Conservation (phyloP, 2,113 vertebrate genomes). For the Scolopax mira region DNA sequence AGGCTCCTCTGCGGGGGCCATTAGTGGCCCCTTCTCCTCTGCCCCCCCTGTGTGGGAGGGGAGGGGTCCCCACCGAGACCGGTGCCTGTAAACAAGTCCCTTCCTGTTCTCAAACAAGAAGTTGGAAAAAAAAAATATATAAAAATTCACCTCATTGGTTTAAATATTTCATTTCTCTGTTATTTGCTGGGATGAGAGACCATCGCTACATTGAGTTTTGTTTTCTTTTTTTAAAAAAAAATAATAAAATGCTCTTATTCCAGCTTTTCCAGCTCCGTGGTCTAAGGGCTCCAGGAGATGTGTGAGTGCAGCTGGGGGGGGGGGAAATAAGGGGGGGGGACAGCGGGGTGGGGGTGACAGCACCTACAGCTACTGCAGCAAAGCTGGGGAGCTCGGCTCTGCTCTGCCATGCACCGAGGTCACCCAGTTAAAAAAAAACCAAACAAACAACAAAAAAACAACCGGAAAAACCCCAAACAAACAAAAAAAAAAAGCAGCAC, state of each 20-base stretch:
- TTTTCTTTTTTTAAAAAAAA: too few relatives aligned
- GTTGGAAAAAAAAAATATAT: neutral
- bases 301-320: neutral
- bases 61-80: neutral
- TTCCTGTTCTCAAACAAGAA: neutral
- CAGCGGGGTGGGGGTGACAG: neutral
- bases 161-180: neutral
- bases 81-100: neutral
- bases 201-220: rapidly evolving
- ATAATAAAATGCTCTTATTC: neutral
- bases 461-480: neutral
- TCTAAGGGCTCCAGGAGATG: neutral
- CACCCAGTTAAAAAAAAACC: neutral
- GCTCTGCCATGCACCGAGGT: neutral
- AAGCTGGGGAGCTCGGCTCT: neutral
- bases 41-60: neutral
- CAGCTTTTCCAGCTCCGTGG: neutral
- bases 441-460: neutral
- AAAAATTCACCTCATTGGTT: neutral
- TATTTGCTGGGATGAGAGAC: rapidly evolving
- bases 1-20: neutral
- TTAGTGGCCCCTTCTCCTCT: neutral
- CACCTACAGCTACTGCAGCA: neutral
- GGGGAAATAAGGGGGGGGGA: neutral
- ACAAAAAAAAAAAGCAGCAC: slow-evolving; percentile 15